Conservation (phyloP, 2,113 vertebrate genomes). For the Xiphorhynchus elegans region DNA sequence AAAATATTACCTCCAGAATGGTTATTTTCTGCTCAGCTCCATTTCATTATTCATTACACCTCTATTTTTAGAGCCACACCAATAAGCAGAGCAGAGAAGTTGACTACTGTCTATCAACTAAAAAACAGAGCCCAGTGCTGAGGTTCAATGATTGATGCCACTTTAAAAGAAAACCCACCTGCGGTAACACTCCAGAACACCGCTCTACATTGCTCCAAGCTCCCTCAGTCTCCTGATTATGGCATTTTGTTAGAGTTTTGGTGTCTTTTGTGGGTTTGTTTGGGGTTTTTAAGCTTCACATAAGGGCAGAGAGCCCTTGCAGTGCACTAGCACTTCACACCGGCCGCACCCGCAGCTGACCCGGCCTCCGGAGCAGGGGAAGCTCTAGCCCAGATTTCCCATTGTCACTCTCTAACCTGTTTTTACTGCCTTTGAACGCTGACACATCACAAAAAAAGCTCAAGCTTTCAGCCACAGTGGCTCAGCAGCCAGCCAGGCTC, state of each 20-base stretch:
- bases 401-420: accelerated
- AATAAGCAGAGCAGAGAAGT: background rate
- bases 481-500: too few relatives aligned
- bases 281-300: accelerated
- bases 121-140: background rate
- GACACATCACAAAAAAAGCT: background rate
- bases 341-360: accelerated
- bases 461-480: accelerated
- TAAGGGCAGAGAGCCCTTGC: background rate
- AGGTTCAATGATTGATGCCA: accelerated
- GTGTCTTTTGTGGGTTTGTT: background rate
- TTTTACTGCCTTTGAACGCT: too few relatives aligned
- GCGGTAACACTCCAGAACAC: background rate
- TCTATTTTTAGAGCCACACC: background rate
- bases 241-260: accelerated
- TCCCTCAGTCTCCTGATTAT: accelerated
- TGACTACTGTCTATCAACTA: background rate
- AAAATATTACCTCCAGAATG: background rate
- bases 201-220: accelerated
- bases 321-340: accelerated
- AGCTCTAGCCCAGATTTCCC: too few relatives aligned
- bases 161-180: accelerated
- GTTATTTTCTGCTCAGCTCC: background rate
- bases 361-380: accelerated
- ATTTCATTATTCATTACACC: background rate